Evolutionary conservation across 2,888 invertebrate species (phyloP), one percentile per base, ranked within the genome.

Genomic region (Aphodius granarius): DNA sequence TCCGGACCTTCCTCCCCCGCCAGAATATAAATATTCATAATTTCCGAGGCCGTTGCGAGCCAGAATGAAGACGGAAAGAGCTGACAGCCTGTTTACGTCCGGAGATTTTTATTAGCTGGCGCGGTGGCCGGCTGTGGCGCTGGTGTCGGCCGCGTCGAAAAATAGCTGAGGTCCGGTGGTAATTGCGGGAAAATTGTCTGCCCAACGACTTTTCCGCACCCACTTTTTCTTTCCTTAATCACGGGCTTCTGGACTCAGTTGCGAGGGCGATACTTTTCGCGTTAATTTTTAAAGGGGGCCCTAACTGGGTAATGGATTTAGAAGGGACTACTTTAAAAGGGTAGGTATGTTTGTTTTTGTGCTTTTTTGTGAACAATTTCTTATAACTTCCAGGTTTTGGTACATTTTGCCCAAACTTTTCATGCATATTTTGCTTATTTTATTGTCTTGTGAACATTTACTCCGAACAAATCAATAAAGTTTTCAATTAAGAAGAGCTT

Each of bases 21-120:
- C 72, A 23, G 16, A 17, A 21, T 72, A 75, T 75, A 83, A 84
- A 84, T 84, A 84, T 84, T 83, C 84, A 84, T 83, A 83, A 83
- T 20, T 68, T 22, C 13, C 20, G 20, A 5, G 21, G n/a, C 68
- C 68, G 21, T 20, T 5, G 3, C 22, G 20, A 16, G 15, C 66
- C 5, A 20, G 68, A 68, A 43, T 43, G 43, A 43, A 43, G 43
- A 43, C 43, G 43, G 43, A 43, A 43, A 43, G 13, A 9, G 43
- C 43, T 43, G 43, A 43, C 43, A 43, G 43, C 43, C 43, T 43
- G 43, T 43, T 43, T 43, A 43, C 43, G 43, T 43, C 43, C 1
- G 43, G 43, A 43, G 43, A 43, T 43, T 43, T 43, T 43, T 43
- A 43, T 43, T 43, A 43, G 43, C 43, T 9, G 4, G 9, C 9